A percentile compares a stretch with the other conserved stretches of the same genome.
phyloP scores from a whole-genome alignment of 2,113 vertebrate species.

The Heterochromis multidens region DNA sequence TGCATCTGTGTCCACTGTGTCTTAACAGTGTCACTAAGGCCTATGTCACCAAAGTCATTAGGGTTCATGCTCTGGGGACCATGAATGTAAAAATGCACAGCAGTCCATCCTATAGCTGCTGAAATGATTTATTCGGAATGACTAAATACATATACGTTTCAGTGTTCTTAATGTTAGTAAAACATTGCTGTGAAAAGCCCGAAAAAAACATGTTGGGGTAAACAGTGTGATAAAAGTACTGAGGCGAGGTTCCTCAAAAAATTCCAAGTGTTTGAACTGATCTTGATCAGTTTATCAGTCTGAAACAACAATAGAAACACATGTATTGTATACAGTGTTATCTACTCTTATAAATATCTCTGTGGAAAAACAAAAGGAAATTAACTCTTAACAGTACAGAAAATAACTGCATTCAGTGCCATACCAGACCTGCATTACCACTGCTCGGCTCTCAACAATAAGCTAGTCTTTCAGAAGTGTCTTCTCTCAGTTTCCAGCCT shows the following conservation, averaged over 20 bases:
- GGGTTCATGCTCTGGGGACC: not conserved
- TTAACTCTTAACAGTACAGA: slow-evolving; percentile 1
- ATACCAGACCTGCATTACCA: not conserved
- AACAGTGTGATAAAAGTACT: not conserved
- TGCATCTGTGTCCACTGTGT: not conserved
- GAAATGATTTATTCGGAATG: not conserved
- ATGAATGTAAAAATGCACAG: too few species aligned
- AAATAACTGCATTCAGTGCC: not conserved
- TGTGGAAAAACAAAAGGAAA: not conserved
- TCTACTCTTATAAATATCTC: slow-evolving; percentile 18
- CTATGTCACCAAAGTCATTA: not conserved
- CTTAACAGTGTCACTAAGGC: too few species aligned
- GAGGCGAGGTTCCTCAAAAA: not conserved
- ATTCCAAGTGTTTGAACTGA: not conserved
- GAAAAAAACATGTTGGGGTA: not conserved
- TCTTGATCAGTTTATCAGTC: slow-evolving; percentile 23
- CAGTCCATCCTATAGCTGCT: not conserved
- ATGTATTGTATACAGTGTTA: slow-evolving; percentile 4
- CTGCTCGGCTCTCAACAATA: not conserved
- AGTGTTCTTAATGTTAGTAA: not conserved
- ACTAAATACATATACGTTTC: not conserved
- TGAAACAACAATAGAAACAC: slow-evolving; percentile 8
- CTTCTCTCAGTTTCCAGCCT: not conserved
- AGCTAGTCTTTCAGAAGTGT: not conserved
- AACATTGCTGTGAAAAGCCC: not conserved